These are phyloP conservation scores for Actenoides lindsayi DNA, from an alignment of 2,113 vertebrate genomes.

Conservation along the genomic window DNA sequence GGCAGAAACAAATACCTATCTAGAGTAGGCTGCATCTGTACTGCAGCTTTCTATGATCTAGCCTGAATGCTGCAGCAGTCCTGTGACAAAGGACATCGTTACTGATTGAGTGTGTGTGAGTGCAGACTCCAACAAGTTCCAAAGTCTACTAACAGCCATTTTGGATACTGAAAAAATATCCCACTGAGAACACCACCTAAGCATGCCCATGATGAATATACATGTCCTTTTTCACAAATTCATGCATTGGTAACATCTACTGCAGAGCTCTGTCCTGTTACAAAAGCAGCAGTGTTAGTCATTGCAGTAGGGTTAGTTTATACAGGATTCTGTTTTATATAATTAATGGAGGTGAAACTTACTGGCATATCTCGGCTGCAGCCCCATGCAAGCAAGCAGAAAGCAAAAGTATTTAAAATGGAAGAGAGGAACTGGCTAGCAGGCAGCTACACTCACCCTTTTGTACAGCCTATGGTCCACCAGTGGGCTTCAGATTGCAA, in stretches of 20 bases:
- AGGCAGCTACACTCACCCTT: conserved; percentile 99
- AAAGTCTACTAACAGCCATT: background rate
- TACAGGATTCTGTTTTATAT: conserved; percentile 43
- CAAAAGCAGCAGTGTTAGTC: conserved; percentile 77
- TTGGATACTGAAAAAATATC: background rate
- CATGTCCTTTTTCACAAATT: conserved; percentile 34
- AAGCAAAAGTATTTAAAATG: conserved; percentile 82
- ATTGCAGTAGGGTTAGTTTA: conserved; percentile 76
- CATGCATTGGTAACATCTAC: conserved; percentile 72
- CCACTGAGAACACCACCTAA: background rate
- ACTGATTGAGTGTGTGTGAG: background rate
- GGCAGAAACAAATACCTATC: background rate
- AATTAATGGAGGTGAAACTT: conserved; percentile 80
- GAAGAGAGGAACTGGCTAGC: conserved; percentile 86
- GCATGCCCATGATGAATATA: conserved; percentile 71
- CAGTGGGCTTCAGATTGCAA: conserved; percentile 99
- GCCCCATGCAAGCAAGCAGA: conserved; percentile 99
- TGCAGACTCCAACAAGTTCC: background rate
- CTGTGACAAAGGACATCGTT: background rate
- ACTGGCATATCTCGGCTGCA: conserved; percentile 80
- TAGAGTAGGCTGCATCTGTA: background rate
- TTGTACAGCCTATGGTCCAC: conserved; percentile 99
- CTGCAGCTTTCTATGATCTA: background rate
- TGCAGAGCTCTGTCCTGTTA: conserved; percentile 67
- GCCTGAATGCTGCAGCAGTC: background rate